Evolutionary conservation across 2,888 invertebrate genomes (phyloP).

Genomic region (Eupithecia subumbrata): DNA sequence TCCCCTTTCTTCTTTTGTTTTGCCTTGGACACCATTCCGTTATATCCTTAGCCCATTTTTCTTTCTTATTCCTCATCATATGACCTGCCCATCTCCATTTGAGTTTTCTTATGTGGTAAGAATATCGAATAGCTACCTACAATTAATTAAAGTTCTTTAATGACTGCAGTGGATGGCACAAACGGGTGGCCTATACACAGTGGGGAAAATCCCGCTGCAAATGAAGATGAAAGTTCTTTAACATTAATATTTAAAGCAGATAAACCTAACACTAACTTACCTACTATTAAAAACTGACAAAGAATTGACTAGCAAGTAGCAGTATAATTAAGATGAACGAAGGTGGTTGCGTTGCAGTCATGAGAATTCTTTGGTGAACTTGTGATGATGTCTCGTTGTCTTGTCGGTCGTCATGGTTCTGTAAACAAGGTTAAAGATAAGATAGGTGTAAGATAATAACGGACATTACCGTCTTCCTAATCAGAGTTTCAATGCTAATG

Average conservation of each 20-base stretch:
- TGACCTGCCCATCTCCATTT: too few relatives aligned
- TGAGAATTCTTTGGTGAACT: constrained; percentile 66
- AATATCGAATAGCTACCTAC: background rate
- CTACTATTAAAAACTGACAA: constrained; percentile 13
- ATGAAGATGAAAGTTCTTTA: background rate
- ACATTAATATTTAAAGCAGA: constrained; percentile 6
- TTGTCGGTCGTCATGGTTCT: constrained; percentile 52
- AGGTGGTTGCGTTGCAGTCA: constrained; percentile 48
- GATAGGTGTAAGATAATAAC: constrained; percentile 18
- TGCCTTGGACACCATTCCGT: too few relatives aligned
- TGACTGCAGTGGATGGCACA: background rate
- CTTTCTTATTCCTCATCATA: too few relatives aligned
- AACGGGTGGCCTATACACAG: background rate
- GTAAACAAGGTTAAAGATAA: constrained; percentile 45
- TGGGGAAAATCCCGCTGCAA: background rate
- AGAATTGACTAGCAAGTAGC: constrained; percentile 35
- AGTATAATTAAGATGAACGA: constrained; percentile 26
- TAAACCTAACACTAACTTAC: background rate
- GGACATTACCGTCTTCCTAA: constrained; percentile 1
- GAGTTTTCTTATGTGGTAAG: too few relatives aligned
- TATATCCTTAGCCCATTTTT: too few relatives aligned
- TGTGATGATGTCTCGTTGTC: constrained; percentile 38
- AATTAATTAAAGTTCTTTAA: background rate
- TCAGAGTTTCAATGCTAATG: background rate
- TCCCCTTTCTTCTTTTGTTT: too few relatives aligned